A percentile compares a stretch with the other conserved stretches of the same genome.
These are phyloP conservation scores for Scophthalmus maximus DNA, from an alignment of 2,113 vertebrate species.

Conservation along the genomic window DNA sequence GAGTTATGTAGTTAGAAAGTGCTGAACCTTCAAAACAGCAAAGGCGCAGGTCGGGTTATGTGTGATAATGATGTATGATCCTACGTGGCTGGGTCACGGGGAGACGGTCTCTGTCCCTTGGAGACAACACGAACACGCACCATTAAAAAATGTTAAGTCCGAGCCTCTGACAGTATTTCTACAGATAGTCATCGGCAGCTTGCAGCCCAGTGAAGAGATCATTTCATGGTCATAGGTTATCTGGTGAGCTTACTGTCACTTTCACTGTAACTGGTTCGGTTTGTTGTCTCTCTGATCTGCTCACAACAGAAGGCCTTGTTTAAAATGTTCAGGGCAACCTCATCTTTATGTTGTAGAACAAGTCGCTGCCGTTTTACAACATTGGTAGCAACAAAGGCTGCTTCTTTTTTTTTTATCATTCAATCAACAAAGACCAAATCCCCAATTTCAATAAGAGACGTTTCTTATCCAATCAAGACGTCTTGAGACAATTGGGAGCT, in stretches of 20 bases:
- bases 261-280: neutral
- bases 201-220: neutral
- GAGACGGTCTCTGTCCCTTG: neutral
- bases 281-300: neutral
- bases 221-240: neutral
- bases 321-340: neutral
- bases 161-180: neutral
- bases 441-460: too few relatives aligned
- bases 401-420: too few relatives aligned
- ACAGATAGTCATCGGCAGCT: slow-evolving; percentile 27
- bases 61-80: slow-evolving; percentile 24
- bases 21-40: slow-evolving; percentile 40
- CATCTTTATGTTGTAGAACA: too few relatives aligned
- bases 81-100: neutral
- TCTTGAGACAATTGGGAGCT: too few relatives aligned
- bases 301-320: neutral
- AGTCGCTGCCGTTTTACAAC: too few relatives aligned
- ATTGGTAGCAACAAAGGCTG: too few relatives aligned
- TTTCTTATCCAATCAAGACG: too few relatives aligned
- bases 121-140: neutral
- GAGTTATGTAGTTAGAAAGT: slow-evolving; percentile 14
- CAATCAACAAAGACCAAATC: too few relatives aligned
- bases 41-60: neutral
- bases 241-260: neutral
- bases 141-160: neutral